Evolutionary conservation across 2,797 vertebrate genomes (phyloP), one percentile per base, ranked within the genome.

Genomic region (Microchirus variegatus): DNA sequence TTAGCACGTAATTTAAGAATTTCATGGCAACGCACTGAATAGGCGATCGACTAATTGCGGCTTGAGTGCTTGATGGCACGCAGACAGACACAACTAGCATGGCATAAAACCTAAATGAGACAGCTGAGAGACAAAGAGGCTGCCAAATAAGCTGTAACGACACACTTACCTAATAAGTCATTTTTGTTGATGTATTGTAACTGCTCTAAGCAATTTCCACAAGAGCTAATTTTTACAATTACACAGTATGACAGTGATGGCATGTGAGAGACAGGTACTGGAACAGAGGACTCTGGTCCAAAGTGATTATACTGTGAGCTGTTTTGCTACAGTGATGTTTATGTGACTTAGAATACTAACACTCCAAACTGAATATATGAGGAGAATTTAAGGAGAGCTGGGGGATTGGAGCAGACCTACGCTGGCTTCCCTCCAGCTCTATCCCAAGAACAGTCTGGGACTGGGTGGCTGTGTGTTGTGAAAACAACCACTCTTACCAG

Each of bases 371-470:
- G 52, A 57, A 16, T 17, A 26, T 51, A 51, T 43, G 54, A 48
- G 51, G 53, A 54, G 31, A 60, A 44, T 13, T 13, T 53, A 54
- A 55, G 44, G 44, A 62, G 42, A 61, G 65, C 43, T 36, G 19
- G 43, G 49, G 58, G 70, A 65, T 65, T 59, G 65, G 49, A 84
- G 72, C 16, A 60, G 19, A 67, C 57, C 53, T 22, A 26, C 17
- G 54, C 66, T 85, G 83, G 78, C 68, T 63, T 55, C 52, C 45
- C 41, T 87, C 67, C 75, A 87, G 63, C 47, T 17, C 14, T 43
- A 48, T 73, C 59, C 63, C 59, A 53, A 48, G 62, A 53, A 55
- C 61, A 81, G 54, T 69, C 75, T 76, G 75, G 68, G 54, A 66
- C 75, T 76, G 75, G 65, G 59, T 79, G 51, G 59, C 64, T 76